Base-by-base conservation (phyloP, 2,797 vertebrate species). In the Tragopan temminckii region DNA sequence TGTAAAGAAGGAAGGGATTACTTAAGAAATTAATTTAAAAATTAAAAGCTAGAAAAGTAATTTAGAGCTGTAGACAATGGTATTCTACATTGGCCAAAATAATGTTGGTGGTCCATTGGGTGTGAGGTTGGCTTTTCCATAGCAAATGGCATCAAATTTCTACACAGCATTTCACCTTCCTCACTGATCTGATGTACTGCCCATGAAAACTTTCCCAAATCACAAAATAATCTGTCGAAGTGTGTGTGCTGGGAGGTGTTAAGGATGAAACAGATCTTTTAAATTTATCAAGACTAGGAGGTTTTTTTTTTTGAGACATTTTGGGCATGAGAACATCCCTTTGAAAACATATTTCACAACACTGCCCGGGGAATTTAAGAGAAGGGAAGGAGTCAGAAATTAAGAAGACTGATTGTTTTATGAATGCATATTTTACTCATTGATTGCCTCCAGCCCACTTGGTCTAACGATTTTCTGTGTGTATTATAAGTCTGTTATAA, bases 331-430 rank as follows among this genome's bases (percentile, higher is more conserved):
- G 64, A 91, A 66, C 16, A 24, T 62, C 16, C 10, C 11, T 81
- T 82, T 87, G 71, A 77, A 88, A 89, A 36, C 24, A 9, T 78
- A 21, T 70, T 88, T 91, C 69, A 75, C 27, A 68, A 12, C 61
- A 33, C 45, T 75, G 16, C 18, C 27, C 20, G 27, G 23, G 43
- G 62, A 64, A 90, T 13, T 80, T 69, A 62, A 70, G 50, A 45
- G 50, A 52, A 76, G 16, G 33, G 50, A 42, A 72, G 31, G 25
- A 71, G 77, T 71, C 61, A 57, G 81, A 83, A 83, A 94, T 68
- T 16, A 18, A 53, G 66, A 67, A 29, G 48, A 63, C 10, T 2
- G 4, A 4, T 75, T 93, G 13, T 85, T 88, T 94, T 48, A 33
- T 71, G 45, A 57, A 36, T 48, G 48, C 3, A 2, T 59, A 31